Conservation (phyloP, 2,113 vertebrate genomes). For the Ptilorrhoa leucosticta region DNA sequence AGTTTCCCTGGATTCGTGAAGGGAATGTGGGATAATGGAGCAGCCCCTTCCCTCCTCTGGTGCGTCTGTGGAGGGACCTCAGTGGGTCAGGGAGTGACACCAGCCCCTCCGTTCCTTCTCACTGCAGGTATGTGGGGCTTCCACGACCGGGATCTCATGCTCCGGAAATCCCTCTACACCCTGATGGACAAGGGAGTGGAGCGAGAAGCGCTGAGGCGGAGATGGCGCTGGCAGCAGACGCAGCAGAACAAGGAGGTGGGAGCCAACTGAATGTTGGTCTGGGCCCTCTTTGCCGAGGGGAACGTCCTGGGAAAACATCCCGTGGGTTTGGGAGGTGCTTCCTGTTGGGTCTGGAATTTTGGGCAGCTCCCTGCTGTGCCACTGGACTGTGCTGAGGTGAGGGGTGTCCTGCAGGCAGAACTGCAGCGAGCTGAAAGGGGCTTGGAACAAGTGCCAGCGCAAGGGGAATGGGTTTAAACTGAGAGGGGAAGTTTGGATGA, state of each 20-base stretch:
- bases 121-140: constrained; percentile 95
- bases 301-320: accelerated
- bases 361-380: not conserved
- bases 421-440: no score
- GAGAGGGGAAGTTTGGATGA: not conserved
- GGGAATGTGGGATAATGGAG: not conserved
- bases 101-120: accelerated
- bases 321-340: not conserved
- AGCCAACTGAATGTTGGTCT: accelerated
- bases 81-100: accelerated
- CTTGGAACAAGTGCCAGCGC: not conserved
- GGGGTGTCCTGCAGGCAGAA: not conserved
- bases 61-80: accelerated
- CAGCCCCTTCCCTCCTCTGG: not conserved
- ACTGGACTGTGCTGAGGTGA: accelerated
- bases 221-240: constrained; percentile 97
- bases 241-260: constrained; percentile 98
- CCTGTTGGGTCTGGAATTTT: accelerated
- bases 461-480: not conserved
- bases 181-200: constrained; percentile 90
- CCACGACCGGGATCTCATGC: constrained; percentile 91
- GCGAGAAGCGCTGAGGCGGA: constrained; percentile 84
- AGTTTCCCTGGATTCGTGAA: not conserved
- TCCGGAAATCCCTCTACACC: constrained; percentile 88
- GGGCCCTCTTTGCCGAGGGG: accelerated